Conservation (phyloP, 2,888 invertebrate genomes). For the Eupelmus urozonus region DNA sequence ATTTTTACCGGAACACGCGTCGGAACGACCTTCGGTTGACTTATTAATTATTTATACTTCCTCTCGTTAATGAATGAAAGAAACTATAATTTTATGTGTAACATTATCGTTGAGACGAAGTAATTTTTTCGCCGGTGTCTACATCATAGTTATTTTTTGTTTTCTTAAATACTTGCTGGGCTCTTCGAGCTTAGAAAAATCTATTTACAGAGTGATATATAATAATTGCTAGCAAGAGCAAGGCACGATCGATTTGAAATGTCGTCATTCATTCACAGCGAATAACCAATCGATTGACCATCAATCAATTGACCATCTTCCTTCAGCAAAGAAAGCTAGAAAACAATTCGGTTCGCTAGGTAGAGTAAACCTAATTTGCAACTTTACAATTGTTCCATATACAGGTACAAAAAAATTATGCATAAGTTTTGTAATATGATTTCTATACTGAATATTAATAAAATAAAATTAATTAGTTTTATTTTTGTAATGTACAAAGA, state of each 20-base stretch:
- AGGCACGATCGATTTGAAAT: slow-evolving; percentile 70
- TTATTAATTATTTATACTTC: slow-evolving; percentile 21
- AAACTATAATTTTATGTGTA: background rate
- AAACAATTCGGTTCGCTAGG: slow-evolving; percentile 46
- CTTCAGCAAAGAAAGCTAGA: slow-evolving; percentile 41
- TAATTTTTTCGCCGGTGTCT: slow-evolving; percentile 3
- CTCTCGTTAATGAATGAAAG: slow-evolving; percentile 23
- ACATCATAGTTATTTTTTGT: slow-evolving; percentile 24
- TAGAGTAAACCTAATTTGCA: slow-evolving; percentile 46
- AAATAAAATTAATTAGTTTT: too few species aligned
- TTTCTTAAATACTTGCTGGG: slow-evolving; percentile 52
- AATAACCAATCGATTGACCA: slow-evolving; percentile 48
- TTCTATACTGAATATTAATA: background rate
- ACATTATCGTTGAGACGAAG: slow-evolving; percentile 14
- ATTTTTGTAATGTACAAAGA: too few species aligned
- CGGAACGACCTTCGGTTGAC: slow-evolving; percentile 31
- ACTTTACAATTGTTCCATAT: slow-evolving; percentile 19
- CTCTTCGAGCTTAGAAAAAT: slow-evolving; percentile 58
- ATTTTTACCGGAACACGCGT: slow-evolving; percentile 33
- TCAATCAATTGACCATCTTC: slow-evolving; percentile 34
- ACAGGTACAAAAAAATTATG: slow-evolving; percentile 48
- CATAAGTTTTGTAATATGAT: slow-evolving; percentile 7
- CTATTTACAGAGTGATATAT: slow-evolving; percentile 60
- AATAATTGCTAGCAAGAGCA: slow-evolving; percentile 67
- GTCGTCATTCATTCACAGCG: slow-evolving; percentile 58